phyloP scores from a whole-genome alignment of 2,797 vertebrate species.

The Acanthopagrus latus region DNA sequence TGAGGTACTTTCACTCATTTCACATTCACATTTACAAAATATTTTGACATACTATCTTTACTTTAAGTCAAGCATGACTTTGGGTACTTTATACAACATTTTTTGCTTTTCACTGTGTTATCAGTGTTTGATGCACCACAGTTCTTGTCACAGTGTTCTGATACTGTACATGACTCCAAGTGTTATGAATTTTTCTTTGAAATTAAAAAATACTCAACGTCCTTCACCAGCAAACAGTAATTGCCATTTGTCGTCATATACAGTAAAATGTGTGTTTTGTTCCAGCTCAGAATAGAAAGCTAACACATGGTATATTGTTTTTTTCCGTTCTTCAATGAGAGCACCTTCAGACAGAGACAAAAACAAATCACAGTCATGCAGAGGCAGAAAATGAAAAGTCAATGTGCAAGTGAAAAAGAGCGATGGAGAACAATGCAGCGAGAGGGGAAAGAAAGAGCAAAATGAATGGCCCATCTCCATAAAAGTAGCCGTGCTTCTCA shows the following conservation, averaged over 20 bases:
- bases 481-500: conserved; percentile 68
- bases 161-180: not conserved
- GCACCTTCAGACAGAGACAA: conserved; percentile 31
- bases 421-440: conserved; percentile 44
- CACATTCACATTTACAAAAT: no score
- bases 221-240: not conserved
- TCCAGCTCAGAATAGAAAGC: conserved; percentile 16
- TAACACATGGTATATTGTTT: conserved; percentile 1
- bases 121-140: not conserved
- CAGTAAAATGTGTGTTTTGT: not conserved
- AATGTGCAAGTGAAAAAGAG: conserved; percentile 46
- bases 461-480: conserved; percentile 69
- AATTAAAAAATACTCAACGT: not conserved
- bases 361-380: conserved; percentile 56
- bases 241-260: not conserved
- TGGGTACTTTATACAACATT: not conserved
- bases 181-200: not conserved
- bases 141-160: not conserved
- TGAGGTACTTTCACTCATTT: no score
- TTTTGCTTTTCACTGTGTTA: not conserved
- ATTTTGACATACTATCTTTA: no score
- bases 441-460: conserved; percentile 30
- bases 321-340: conserved; percentile 12
- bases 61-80: no score
- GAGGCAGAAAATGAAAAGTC: conserved; percentile 60